Evolutionary conservation across 2,113 vertebrate species (phyloP).

Genomic region (Apodemus speciosus): DNA sequence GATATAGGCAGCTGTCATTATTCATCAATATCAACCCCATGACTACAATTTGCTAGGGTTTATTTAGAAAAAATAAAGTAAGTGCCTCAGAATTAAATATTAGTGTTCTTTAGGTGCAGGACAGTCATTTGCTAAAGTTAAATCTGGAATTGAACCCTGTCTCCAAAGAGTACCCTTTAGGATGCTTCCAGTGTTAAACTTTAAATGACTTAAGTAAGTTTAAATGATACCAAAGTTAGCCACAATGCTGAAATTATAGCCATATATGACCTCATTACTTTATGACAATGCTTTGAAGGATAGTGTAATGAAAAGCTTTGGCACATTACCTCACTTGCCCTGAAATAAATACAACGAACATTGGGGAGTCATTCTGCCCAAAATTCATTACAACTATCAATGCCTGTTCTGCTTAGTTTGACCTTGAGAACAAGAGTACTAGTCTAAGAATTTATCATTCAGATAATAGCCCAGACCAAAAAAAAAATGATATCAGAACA

Average conservation of each 20-base stretch:
- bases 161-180: background rate
- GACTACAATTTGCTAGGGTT: background rate
- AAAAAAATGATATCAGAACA: conserved; percentile 41
- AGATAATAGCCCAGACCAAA: conserved; percentile 16
- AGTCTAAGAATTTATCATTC: conserved; percentile 60
- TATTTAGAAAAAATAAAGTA: conserved; percentile 6
- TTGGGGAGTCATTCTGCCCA: conserved; percentile 53
- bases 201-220: background rate
- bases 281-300: conserved; percentile 16
- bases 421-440: conserved; percentile 51
- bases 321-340: background rate
- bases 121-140: conserved; percentile 17
- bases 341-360: conserved; percentile 61
- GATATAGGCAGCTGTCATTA: conserved; percentile 69
- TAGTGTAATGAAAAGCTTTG: conserved; percentile 43
- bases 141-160: background rate
- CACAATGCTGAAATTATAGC: background rate
- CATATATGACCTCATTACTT: conserved; percentile 25
- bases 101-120: background rate
- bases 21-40: conserved; percentile 47
- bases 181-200: background rate
- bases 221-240: conserved; percentile 18
- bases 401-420: conserved; percentile 35
- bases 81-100: conserved; percentile 37
- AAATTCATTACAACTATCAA: conserved; percentile 58